Evolutionary conservation across 2,113 vertebrate species (phyloP), one percentile per base, ranked within the genome.

Genomic region (Grus americana): DNA sequence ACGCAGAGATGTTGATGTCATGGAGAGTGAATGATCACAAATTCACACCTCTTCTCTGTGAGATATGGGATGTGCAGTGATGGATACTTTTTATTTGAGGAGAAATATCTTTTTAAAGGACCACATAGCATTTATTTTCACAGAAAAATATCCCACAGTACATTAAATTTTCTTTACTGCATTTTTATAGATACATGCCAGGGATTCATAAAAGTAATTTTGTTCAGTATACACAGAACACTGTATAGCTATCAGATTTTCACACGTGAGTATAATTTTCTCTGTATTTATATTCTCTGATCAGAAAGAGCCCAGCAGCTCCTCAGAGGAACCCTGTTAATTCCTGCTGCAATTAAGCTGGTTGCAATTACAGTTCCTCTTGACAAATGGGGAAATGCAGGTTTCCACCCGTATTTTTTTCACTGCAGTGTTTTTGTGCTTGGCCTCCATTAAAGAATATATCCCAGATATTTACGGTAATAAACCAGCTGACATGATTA

Each of bases 31-130:
- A 98, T 3, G 99, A 99, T 90, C 99, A 99, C 96, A 99, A 99
- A 96, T 99, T 99, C 92, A 99, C 99, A 38, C 99, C 99, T 0
- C 98, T 99, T 47, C 99, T 99, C 92, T 99, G 99, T 90, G 99
- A 99, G 97, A 99, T 99, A 98, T 99, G 99, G 99, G 99, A 99
- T 26, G 99, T 99, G 46, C 99, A 99, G 98, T 99, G 97, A 98
- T 6, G 30, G 23, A 61, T 82, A 27, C 32, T 29, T 27, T 67
- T 49, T 22, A 65, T 85, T 95, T 86, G 34, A 62, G 85, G 54
- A 78, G 27, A 71, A 83, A 23, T 50, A 59, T 12, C 18, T 93
- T 92, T 94, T 80, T 75, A 90, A 97, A 92, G 67, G 91, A 95
- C 90, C 59, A 42, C 42, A 34, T 27, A 91, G 23, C 80, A 88